Conservation (phyloP, 2,113 vertebrate species). For the Atlantisia rogersi region DNA sequence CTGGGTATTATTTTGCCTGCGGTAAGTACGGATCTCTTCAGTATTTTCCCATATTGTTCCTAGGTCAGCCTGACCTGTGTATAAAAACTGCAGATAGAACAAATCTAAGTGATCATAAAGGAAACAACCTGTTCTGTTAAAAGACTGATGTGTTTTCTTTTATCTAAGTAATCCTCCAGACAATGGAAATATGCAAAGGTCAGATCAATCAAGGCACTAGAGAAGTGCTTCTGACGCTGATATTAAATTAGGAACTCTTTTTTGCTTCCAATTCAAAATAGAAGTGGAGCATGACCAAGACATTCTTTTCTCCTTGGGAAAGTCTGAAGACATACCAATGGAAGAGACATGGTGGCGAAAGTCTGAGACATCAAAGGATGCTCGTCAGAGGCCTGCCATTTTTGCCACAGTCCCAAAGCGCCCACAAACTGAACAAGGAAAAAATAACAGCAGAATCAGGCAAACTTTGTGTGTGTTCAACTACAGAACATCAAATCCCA, state of each 20-base stretch:
- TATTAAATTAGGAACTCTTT: background rate
- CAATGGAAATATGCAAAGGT: background rate
- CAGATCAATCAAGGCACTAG: background rate
- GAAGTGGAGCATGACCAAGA: background rate
- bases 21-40: background rate
- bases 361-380: background rate
- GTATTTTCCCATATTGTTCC: background rate
- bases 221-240: background rate
- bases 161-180: background rate
- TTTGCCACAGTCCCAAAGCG: background rate
- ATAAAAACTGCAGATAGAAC: background rate
- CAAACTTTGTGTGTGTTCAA: background rate
- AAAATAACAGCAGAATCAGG: background rate
- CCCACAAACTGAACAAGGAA: background rate
- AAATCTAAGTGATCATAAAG: background rate
- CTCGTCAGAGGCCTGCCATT: background rate
- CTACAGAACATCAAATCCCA: background rate
- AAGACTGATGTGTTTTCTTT: background rate
- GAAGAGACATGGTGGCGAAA: background rate
- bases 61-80: background rate
- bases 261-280: background rate
- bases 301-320: slow-evolving; percentile 30
- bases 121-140: background rate
- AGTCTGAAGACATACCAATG: background rate
- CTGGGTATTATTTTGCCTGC: background rate